phyloP scores from a whole-genome alignment of 2,888 invertebrate species.

The Criorhina ranunculi region DNA sequence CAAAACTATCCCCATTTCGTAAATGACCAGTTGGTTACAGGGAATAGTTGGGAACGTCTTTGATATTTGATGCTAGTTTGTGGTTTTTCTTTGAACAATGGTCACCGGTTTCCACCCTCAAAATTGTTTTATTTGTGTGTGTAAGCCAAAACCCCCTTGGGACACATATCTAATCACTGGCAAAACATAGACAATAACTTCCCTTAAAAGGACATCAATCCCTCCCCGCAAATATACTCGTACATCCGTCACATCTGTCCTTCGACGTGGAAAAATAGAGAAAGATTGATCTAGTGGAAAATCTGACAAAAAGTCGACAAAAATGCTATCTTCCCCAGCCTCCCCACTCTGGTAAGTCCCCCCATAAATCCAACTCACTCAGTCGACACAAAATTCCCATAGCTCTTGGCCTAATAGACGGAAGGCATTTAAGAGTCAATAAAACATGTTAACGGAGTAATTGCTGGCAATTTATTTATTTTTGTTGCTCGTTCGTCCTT shows the following conservation, averaged over 20 bases:
- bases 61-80: constrained; percentile 70
- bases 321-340: constrained; percentile 46
- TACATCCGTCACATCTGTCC: constrained; percentile 12
- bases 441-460: constrained; percentile 85
- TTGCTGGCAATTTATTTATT: constrained; percentile 85
- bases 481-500: constrained; percentile 66
- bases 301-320: constrained; percentile 73
- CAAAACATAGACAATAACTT: constrained; percentile 39
- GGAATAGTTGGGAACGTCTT: constrained; percentile 46
- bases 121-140: constrained; percentile 24
- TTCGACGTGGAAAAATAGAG: constrained; percentile 44
- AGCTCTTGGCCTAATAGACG: constrained; percentile 76
- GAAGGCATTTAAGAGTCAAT: constrained; percentile 84
- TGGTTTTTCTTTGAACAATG: constrained; percentile 57
- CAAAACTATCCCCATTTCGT: constrained; percentile 52
- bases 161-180: constrained; percentile 54
- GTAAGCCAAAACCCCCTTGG: background rate
- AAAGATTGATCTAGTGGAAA: constrained; percentile 77
- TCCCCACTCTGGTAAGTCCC: constrained; percentile 43
- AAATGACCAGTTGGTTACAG: constrained; percentile 15
- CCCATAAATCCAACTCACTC: constrained; percentile 67
- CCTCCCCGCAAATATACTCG: background rate
- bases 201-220: constrained; percentile 32
- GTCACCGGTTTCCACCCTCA: constrained; percentile 45
- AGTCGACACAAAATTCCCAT: constrained; percentile 71